Conservation (phyloP, 2,888 invertebrate genomes). For the Napeogenes inachia region DNA sequence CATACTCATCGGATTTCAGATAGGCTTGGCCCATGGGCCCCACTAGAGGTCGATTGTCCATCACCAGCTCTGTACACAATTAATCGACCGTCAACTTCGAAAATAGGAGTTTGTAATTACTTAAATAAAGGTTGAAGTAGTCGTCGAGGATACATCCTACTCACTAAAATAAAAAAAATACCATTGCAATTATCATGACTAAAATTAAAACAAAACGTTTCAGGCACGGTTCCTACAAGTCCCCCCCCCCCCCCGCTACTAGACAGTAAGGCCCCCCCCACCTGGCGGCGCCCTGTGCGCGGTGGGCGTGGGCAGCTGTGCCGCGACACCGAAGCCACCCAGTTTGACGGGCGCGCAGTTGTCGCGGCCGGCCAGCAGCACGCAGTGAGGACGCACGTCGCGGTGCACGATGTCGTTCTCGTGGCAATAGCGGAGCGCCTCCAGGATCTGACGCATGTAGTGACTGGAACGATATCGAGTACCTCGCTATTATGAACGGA, state of each 20-base stretch:
- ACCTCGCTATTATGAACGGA: too few relatives aligned
- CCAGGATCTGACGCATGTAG: conserved; percentile 98
- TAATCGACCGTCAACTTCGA: conserved; percentile 48
- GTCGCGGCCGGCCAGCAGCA: conserved; percentile 95
- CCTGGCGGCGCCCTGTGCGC: conserved; percentile 72
- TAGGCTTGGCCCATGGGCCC: conserved; percentile 88
- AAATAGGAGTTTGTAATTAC: conserved; percentile 3
- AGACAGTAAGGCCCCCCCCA: conserved; percentile 23
- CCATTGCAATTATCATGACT: neutral
- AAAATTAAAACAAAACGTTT: neutral
- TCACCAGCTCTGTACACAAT: conserved; percentile 79
- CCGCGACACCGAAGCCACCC: conserved; percentile 97
- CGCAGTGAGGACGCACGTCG: conserved; percentile 98
- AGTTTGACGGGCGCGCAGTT: conserved; percentile 99
- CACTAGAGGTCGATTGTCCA: conserved; percentile 86
- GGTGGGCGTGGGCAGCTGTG: conserved; percentile 90
- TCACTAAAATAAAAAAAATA: neutral
- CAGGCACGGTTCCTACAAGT: neutral
- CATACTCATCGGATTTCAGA: conserved; percentile 89
- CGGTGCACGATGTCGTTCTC: conserved; percentile 98
- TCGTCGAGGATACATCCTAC: neutral
- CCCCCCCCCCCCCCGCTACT: too few relatives aligned
- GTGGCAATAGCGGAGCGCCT: conserved; percentile 98
- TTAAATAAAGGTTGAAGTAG: neutral
- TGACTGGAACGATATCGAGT: conserved; percentile 80